Percentiles rank a stretch among this genome's conserved stretches.
Conservation (phyloP, 1,140 invertebrate species). For the Steinernema feltiae region DNA sequence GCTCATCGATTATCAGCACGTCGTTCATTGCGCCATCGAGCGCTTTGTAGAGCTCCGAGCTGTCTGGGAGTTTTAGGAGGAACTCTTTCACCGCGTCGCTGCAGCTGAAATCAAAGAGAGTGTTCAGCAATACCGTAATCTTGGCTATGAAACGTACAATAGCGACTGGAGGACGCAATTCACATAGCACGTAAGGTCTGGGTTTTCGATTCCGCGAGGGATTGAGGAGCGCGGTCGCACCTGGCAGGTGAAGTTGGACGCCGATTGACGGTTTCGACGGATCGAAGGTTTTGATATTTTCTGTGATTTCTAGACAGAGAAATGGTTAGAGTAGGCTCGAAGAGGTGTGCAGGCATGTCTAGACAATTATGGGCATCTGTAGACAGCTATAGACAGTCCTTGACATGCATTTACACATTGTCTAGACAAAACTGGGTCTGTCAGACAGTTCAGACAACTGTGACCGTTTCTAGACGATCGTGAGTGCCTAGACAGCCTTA, state of each 20-base stretch:
- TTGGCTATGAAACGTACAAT: background rate
- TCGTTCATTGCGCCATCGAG: background rate
- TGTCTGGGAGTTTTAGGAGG: background rate
- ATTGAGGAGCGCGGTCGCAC: background rate
- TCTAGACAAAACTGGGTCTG: no score
- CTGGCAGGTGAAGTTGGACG: background rate
- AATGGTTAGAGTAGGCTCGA: background rate
- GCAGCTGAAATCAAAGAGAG: background rate
- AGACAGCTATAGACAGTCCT: background rate
- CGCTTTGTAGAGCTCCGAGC: background rate
- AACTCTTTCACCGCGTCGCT: background rate
- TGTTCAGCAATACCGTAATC: background rate
- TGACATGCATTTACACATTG: background rate
- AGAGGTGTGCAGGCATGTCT: no score
- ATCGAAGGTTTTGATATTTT: no score
- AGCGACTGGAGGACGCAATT: background rate
- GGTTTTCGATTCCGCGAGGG: conserved; percentile 2
- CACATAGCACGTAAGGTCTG: background rate
- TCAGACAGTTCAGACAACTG: no score
- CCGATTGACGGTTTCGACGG: no score
- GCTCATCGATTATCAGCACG: background rate
- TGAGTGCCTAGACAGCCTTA: no score
- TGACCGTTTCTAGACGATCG: no score
- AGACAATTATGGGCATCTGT: background rate
- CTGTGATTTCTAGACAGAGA: background rate